phyloP scores from a whole-genome alignment of 35 echinoderm and acorn worm species.

The Ophioderma brevispina region DNA sequence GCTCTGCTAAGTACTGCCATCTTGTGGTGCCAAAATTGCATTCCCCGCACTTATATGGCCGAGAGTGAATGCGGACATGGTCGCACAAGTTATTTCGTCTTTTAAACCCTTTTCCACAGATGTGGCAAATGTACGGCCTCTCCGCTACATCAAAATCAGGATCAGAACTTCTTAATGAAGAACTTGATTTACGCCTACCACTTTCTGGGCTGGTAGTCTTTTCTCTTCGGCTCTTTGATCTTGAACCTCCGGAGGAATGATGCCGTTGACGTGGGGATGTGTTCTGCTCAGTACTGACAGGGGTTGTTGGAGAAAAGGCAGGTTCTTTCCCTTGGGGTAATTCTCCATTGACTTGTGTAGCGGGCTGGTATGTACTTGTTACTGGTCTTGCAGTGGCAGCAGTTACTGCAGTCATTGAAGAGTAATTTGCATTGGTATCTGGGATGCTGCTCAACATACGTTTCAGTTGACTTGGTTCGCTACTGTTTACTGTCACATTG shows the following conservation, averaged over 20 bases:
- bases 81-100: constrained; percentile 90
- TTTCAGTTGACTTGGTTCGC: background rate
- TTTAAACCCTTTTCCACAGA: constrained; percentile 97
- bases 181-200: background rate
- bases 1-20: constrained; percentile 91
- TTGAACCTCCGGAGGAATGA: constrained; percentile 11
- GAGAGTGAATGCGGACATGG: constrained; percentile 88
- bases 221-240: constrained; percentile 18
- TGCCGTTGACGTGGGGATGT: background rate
- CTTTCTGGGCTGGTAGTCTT: constrained; percentile 21
- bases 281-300: background rate
- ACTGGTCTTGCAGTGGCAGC: background rate
- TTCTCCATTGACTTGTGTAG: background rate
- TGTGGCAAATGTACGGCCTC: constrained; percentile 88
- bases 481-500: background rate
- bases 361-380: background rate
- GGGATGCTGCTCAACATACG: background rate
- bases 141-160: constrained; percentile 32
- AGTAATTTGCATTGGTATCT: background rate
- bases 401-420: background rate
- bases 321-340: background rate
- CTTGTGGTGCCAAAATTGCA: constrained; percentile 90
- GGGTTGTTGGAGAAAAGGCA: constrained; percentile 29
- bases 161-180: background rate
- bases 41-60: constrained; percentile 93